Base-by-base conservation (phyloP, 2,888 invertebrate genomes). In the Eledone cirrhosa region DNA sequence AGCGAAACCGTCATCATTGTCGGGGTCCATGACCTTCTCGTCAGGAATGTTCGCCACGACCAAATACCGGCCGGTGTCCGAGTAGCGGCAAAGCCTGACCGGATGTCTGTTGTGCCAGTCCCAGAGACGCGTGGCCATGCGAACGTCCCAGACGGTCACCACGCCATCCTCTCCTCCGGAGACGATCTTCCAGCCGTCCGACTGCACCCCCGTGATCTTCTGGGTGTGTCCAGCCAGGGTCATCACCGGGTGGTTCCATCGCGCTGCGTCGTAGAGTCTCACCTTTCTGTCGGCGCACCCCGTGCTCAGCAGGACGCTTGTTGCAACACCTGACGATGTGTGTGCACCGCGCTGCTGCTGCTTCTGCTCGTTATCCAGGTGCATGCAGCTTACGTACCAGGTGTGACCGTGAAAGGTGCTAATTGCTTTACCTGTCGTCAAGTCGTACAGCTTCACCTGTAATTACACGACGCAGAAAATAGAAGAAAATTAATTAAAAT, bases 171-270 rank as follows among this genome's bases (percentile, higher is more conserved):
- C 84, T 7, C 85, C 85, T 0, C 88, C 88, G 1, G 89, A 88
- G n/a, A 89, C 86, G 1, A 89, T 86, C 80, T 90, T 90, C 87
- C 88, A 88, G 2, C 88, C 87, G 80, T 89, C 89, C 87, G 88
- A 87, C 85, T 89, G 88, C 27, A 89, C 87, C 41, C 83, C 80
- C 1, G 84, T 84, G 11, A 89, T 82, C 24, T 81, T 80, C 8
- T 81, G 83, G 13, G 82, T 81, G 78, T 87, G 88, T 22, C 88
- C 88, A 16, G 82, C 80, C 24, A 87, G 83, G 4, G 84, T 83
- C 72, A 74, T 78, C 33, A 80, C 74, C 0, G 84, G 80, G 5
- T 74, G 78, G 11, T 59, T 29, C 0, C 78, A 77, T 13, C 48
- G 53, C 5, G 41, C n/a, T 4, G 83, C 78, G 79, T 89, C 89